Conservation (phyloP, 2,797 vertebrate species). For the Clarias laeviceps region DNA sequence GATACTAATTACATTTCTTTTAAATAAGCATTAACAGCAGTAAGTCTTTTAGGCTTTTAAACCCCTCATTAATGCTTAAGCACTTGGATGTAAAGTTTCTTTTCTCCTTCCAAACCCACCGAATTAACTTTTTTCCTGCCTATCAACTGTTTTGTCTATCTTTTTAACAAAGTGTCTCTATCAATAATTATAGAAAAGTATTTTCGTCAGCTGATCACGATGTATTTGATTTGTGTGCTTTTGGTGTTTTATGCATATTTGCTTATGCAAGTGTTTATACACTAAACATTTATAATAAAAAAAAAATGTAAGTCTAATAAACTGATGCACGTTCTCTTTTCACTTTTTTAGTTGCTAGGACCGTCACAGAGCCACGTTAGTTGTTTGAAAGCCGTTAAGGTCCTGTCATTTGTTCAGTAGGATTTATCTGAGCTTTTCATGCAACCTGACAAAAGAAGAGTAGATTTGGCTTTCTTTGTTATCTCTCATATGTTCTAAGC, state of each 20-base stretch:
- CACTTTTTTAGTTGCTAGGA: conserved; percentile 29
- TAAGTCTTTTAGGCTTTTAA: conserved; percentile 8
- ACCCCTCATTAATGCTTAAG: background rate
- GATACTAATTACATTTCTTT: background rate
- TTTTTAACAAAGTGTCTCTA: conserved; percentile 33
- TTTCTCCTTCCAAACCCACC: conserved; percentile 8
- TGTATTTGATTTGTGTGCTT: conserved; percentile 48
- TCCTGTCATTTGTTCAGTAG: background rate
- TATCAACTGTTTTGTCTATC: conserved; percentile 8
- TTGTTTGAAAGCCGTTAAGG: conserved; percentile 12
- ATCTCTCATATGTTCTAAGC: background rate
- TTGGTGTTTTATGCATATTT: conserved; percentile 52
- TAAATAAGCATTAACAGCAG: conserved; percentile 6
- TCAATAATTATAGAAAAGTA: conserved; percentile 21
- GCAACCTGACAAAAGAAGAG: background rate
- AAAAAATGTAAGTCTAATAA: conserved; percentile 18
- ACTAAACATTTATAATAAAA: conserved; percentile 52
- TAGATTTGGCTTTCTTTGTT: background rate
- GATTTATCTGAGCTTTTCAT: conserved; percentile 23
- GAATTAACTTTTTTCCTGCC: conserved; percentile 42
- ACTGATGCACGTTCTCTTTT: conserved; percentile 35
- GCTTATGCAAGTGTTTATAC: conserved; percentile 54
- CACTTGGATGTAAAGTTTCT: conserved; percentile 25
- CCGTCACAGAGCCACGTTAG: conserved; percentile 31
- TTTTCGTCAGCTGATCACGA: conserved; percentile 40